Percentiles rank a stretch among this genome's conserved stretches.
phyloP scores from a whole-genome alignment of 2,797 vertebrate genomes.

The Kryptopterus vitreolus region DNA sequence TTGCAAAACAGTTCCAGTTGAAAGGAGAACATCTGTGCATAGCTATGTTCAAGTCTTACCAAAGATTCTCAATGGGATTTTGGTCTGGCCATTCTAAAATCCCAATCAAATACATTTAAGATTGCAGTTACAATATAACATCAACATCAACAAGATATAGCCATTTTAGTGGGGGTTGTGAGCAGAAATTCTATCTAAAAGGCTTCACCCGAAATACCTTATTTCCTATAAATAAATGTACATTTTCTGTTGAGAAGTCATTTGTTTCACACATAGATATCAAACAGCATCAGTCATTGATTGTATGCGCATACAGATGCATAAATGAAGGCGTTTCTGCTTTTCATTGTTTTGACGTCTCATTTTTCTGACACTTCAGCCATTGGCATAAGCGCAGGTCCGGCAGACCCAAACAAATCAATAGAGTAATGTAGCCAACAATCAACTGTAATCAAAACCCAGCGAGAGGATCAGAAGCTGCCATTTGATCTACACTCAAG shows the following conservation, averaged over 20 bases:
- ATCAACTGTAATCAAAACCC: conserved; percentile 69
- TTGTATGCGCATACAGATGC: too few species aligned
- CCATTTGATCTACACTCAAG: conserved; percentile 56
- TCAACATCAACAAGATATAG: not conserved
- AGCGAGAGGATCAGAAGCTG: conserved; percentile 61
- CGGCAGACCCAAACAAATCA: conserved; percentile 70
- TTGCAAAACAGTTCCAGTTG: too few species aligned
- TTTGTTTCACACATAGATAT: not conserved
- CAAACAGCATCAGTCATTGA: not conserved
- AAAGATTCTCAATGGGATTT: too few species aligned
- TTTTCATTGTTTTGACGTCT: conserved; percentile 50
- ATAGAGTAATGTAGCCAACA: conserved; percentile 67
- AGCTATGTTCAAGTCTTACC: too few species aligned
- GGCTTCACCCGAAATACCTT: not conserved
- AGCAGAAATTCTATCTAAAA: not conserved
- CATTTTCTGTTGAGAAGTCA: not conserved
- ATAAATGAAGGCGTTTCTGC: not conserved
- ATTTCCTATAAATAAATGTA: not conserved
- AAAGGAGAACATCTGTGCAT: too few species aligned
- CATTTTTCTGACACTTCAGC: conserved; percentile 62
- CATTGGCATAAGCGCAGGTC: conserved; percentile 48
- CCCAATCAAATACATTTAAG: too few species aligned
- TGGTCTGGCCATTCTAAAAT: too few species aligned
- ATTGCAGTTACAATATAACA: too few species aligned
- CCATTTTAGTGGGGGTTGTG: not conserved